phyloP scores from a whole-genome alignment of 2,888 invertebrate species.

The Didymodactylos carnosus region DNA sequence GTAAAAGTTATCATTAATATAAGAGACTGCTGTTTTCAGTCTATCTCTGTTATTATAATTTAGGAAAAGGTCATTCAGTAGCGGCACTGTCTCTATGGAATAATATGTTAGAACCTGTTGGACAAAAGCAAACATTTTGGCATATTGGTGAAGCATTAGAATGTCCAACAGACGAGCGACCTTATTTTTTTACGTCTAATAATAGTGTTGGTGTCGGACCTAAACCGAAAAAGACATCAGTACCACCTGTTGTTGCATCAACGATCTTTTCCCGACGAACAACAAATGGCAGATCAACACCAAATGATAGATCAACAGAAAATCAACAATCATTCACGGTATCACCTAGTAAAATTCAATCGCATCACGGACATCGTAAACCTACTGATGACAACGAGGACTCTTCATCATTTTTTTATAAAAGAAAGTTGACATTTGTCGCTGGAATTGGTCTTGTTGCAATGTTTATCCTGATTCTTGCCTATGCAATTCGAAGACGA shows the following conservation, averaged over 20 bases:
- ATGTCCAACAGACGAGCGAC: conserved; percentile 26
- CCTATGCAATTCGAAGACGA: background rate
- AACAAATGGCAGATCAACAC: too few relatives aligned
- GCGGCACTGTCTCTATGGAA: conserved; percentile 28
- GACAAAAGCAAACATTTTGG: conserved; percentile 16
- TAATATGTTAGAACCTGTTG: conserved; percentile 24
- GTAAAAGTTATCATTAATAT: background rate
- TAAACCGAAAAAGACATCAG: too few relatives aligned
- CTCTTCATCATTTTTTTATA: background rate
- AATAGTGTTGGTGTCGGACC: too few relatives aligned
- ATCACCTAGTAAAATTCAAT: background rate
- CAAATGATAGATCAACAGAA: background rate
- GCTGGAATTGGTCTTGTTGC: background rate
- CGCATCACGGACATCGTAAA: background rate
- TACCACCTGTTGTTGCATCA: too few relatives aligned
- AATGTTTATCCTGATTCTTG: background rate
- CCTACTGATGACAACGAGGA: background rate
- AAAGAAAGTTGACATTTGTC: background rate
- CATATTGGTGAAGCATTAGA: conserved; percentile 13
- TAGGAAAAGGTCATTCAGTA: background rate
- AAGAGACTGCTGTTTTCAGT: background rate
- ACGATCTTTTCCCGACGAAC: too few relatives aligned
- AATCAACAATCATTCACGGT: background rate
- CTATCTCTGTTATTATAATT: background rate
- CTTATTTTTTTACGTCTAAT: conserved; percentile 17